Evolutionary conservation across 2,797 vertebrate genomes (phyloP).

Genomic region (Falco novaeseelandiae): DNA sequence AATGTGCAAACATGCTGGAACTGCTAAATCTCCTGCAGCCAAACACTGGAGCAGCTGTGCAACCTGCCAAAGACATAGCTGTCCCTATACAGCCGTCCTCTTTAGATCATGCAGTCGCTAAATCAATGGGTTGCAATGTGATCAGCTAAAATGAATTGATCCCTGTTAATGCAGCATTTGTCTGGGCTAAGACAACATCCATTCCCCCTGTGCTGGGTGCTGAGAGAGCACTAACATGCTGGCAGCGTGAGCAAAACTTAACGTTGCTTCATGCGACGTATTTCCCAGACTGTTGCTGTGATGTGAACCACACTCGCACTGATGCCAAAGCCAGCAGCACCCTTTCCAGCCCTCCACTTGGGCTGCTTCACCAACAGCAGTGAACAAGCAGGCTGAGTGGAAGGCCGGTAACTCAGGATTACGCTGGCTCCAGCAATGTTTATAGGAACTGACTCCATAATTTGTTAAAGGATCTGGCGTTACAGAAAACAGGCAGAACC

Average conservation of each 20-base stretch:
- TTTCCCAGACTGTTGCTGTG: accelerated
- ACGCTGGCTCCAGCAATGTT: not conserved
- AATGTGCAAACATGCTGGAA: not conserved
- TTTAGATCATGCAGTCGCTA: accelerated
- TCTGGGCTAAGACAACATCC: not conserved
- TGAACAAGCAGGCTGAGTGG: not conserved
- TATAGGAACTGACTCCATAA: accelerated
- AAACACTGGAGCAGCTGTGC: not conserved
- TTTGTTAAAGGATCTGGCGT: not conserved
- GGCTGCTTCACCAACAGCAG: accelerated
- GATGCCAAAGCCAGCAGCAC: not conserved
- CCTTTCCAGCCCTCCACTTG: not conserved
- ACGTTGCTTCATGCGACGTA: accelerated
- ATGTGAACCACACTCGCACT: accelerated
- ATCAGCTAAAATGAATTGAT: not conserved
- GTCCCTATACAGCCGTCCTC: not conserved
- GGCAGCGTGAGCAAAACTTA: accelerated
- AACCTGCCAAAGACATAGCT: not conserved
- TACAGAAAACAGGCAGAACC: not conserved
- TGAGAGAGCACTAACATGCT: not conserved
- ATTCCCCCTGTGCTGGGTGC: not conserved
- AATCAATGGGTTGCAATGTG: not conserved
- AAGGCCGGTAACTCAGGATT: not conserved
- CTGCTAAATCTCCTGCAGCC: not conserved
- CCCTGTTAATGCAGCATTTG: not conserved